phyloP scores from a whole-genome alignment of 1,140 invertebrate species.

The Drosophila chauvacae region DNA sequence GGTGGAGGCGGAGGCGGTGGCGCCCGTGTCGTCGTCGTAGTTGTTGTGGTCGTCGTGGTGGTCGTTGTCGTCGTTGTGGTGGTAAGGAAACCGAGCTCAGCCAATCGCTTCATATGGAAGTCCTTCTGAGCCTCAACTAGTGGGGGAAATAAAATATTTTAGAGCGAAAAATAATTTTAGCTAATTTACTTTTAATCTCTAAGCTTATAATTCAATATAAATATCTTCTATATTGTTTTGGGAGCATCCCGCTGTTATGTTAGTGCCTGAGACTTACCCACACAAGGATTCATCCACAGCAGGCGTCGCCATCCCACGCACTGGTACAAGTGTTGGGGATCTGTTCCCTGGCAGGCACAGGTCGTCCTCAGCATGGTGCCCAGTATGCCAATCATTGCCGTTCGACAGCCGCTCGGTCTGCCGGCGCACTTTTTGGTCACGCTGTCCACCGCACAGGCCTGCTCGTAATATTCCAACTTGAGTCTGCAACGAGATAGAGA shows the following conservation, averaged over 20 bases:
- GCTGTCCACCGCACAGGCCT: conserved; percentile 94
- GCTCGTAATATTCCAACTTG: conserved; percentile 93
- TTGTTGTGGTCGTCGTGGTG: conserved; percentile 80
- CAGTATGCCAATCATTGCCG: conserved; percentile 93
- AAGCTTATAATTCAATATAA: no score
- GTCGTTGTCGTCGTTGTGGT: conserved; percentile 85
- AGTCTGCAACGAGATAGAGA: conserved; percentile 85
- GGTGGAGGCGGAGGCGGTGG: conserved; percentile 71
- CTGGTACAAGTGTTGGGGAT: conserved; percentile 92
- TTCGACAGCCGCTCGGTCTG: conserved; percentile 90
- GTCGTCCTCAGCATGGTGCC: conserved; percentile 93
- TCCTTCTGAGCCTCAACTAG: conserved; percentile 95
- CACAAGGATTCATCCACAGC: conserved; percentile 96
- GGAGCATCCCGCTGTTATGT: background rate
- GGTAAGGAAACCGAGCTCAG: conserved; percentile 85
- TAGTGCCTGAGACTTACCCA: conserved; percentile 88
- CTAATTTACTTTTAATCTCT: background rate
- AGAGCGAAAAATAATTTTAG: background rate
- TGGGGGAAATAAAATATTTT: background rate
- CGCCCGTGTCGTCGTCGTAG: conserved; percentile 69
- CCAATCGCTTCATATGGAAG: conserved; percentile 90
- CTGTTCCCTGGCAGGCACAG: conserved; percentile 93
- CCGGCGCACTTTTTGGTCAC: conserved; percentile 95
- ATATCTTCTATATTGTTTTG: background rate
- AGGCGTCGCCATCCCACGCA: conserved; percentile 95